A percentile compares a stretch with the other conserved stretches of the same genome.
These are phyloP conservation scores for Buceros bicornis DNA, from an alignment of 2,797 vertebrate genomes.

Conservation along the genomic window DNA sequence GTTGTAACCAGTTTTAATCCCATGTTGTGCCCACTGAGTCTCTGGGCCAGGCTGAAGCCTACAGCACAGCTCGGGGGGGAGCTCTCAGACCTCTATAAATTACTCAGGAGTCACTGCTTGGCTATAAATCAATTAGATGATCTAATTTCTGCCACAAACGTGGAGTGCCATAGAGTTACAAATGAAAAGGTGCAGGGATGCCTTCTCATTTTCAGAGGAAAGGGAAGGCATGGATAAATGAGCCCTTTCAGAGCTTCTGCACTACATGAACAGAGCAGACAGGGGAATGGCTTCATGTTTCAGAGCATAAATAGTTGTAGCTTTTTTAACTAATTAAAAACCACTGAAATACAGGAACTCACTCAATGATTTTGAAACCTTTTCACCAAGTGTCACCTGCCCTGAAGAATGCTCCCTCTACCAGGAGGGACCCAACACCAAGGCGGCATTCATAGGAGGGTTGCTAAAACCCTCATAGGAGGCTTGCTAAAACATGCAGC, in stretches of 20 bases:
- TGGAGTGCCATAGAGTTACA: neutral
- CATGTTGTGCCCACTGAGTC: neutral
- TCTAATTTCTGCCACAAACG: constrained; percentile 13
- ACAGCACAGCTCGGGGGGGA: neutral
- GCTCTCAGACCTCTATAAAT: neutral
- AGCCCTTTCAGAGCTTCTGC: neutral
- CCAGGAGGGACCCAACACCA: neutral
- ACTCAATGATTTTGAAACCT: neutral
- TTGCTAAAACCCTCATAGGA: neutral
- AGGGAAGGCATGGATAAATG: neutral
- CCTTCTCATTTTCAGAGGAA: neutral
- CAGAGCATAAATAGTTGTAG: neutral
- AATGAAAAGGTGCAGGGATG: neutral
- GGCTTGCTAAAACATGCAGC: neutral
- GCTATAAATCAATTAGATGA: constrained; percentile 9
- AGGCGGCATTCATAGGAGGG: neutral
- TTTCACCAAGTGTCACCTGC: neutral
- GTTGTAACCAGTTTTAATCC: neutral
- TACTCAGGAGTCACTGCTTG: neutral
- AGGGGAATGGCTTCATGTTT: neutral
- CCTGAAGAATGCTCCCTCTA: neutral
- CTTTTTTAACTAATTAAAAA: neutral
- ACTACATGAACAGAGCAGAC: neutral
- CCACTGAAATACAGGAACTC: neutral
- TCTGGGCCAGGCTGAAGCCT: neutral